phyloP scores from a whole-genome alignment of 1,140 invertebrate genomes.

The Diplogasteroides magnus region DNA sequence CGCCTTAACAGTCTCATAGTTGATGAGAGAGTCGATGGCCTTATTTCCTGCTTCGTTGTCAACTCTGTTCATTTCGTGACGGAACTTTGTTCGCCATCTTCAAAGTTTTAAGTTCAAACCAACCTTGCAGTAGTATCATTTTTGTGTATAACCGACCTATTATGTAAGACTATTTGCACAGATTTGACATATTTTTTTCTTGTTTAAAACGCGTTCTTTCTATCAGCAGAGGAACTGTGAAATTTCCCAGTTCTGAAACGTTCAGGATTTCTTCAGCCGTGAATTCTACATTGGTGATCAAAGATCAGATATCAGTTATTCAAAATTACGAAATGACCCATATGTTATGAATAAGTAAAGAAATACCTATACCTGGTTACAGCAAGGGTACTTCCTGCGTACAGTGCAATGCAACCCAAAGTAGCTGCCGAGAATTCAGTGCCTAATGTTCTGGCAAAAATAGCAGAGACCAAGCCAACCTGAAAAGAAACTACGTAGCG shows the following conservation, averaged over 20 bases:
- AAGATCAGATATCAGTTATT: no score
- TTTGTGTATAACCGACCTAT: no score
- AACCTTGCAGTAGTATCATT: no score
- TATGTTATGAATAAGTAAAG: neutral
- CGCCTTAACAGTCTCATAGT: slow-evolving; percentile 99
- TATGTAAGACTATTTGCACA: no score
- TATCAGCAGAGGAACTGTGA: no score
- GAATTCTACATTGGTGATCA: no score
- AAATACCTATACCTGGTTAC: slow-evolving; percentile 66
- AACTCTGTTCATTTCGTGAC: slow-evolving; percentile 91
- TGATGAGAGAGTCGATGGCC: slow-evolving; percentile 95
- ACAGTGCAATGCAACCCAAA: slow-evolving; percentile 81
- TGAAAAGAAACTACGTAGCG: slow-evolving; percentile 60
- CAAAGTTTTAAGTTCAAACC: no score
- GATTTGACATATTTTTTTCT: no score
- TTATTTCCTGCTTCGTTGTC: slow-evolving; percentile 96
- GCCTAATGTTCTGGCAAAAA: slow-evolving; percentile 66
- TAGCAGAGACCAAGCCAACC: slow-evolving; percentile 13
- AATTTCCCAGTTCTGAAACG: no score
- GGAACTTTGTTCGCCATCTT: slow-evolving; percentile 79
- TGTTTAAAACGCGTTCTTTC: no score
- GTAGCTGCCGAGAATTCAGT: slow-evolving; percentile 73
- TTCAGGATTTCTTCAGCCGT: no score
- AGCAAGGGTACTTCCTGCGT: slow-evolving; percentile 78
- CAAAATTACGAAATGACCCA: no score